Percentiles rank a stretch among this genome's conserved stretches.
Evolutionary conservation across 2,888 invertebrate genomes (phyloP).

Genomic region (Cyclophora punctaria): DNA sequence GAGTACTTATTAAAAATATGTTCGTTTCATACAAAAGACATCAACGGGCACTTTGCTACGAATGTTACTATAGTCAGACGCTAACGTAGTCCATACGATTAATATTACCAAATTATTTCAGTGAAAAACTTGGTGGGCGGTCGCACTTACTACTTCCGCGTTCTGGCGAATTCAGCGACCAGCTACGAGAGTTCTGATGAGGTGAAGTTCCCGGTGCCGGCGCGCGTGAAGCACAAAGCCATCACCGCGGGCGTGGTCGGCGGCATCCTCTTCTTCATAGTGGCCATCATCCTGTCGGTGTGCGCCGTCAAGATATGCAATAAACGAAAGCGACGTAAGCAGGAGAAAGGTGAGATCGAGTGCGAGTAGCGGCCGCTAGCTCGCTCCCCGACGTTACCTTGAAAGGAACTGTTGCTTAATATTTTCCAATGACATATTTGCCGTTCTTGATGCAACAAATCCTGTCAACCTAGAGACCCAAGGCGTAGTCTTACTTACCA

Average conservation of each 20-base stretch:
- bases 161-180: slow-evolving; percentile 89
- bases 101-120: slow-evolving; percentile 34
- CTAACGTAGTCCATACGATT: too few species aligned
- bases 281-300: slow-evolving; percentile 96
- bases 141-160: slow-evolving; percentile 93
- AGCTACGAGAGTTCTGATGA: slow-evolving; percentile 92
- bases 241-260: slow-evolving; percentile 97
- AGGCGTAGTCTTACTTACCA: slow-evolving; percentile 14
- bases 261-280: slow-evolving; percentile 97
- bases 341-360: slow-evolving; percentile 92
- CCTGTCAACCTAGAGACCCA: not conserved
- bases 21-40: not conserved
- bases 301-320: slow-evolving; percentile 99
- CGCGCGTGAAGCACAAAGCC: slow-evolving; percentile 94
- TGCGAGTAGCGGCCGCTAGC: slow-evolving; percentile 41
- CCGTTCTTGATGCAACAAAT: not conserved
- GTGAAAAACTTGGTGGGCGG: slow-evolving; percentile 94
- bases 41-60: not conserved
- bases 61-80: not conserved
- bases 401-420: slow-evolving; percentile 2
- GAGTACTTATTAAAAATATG: too few species aligned
- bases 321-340: slow-evolving; percentile 96
- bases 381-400: slow-evolving; percentile 29
- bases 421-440: too few species aligned
- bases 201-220: slow-evolving; percentile 91